Conservation (phyloP, 1,140 invertebrate genomes). For the Zaprionus davidi region DNA sequence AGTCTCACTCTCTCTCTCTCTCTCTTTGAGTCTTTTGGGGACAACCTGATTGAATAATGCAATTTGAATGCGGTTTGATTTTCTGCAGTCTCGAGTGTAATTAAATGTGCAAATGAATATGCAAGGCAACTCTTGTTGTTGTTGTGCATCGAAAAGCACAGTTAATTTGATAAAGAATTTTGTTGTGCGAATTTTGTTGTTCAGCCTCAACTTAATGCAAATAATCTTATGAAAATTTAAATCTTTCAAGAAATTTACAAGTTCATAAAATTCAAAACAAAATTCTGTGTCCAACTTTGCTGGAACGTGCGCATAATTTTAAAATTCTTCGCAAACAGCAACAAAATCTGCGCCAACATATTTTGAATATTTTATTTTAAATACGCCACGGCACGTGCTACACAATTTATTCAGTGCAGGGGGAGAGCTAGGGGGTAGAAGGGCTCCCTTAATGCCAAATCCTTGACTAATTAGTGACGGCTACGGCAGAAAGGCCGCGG, state of each 20-base stretch:
- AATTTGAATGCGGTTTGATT: constrained; percentile 76
- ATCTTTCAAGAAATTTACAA: constrained; percentile 11
- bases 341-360: constrained; percentile 23
- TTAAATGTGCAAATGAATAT: constrained; percentile 63
- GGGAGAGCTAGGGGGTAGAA: neutral
- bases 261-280: constrained; percentile 24
- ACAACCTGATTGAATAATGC: constrained; percentile 66
- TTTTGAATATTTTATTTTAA: constrained; percentile 65
- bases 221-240: constrained; percentile 1
- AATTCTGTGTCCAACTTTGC: constrained; percentile 36
- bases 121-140: constrained; percentile 15
- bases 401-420: constrained; percentile 21
- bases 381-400: constrained; percentile 49
- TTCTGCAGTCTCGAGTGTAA: constrained; percentile 69
- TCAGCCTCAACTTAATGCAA: neutral
- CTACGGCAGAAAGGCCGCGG: neutral
- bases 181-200: neutral
- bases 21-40: constrained; percentile 16
- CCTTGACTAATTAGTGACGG: constrained; percentile 69
- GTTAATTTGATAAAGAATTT: constrained; percentile 60
- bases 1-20: neutral
- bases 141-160: constrained; percentile 30
- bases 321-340: constrained; percentile 37
- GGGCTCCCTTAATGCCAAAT: constrained; percentile 51
- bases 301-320: constrained; percentile 61